Evolutionary conservation across 1,140 invertebrate species (phyloP), one percentile per base, ranked within the genome.

Genomic region (Lerema accius): DNA sequence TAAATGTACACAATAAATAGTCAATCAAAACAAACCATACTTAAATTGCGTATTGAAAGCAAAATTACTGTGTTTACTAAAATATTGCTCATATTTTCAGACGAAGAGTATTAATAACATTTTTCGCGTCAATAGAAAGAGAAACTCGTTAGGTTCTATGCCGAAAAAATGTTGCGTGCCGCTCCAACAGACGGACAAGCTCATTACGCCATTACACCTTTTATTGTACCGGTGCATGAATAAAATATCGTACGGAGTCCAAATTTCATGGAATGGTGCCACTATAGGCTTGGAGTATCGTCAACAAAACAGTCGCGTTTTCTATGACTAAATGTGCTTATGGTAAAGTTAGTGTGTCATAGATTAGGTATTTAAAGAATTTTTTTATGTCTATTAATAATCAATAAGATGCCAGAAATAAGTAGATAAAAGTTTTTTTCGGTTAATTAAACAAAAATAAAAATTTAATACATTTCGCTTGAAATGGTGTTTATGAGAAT

Each of bases 241-340:
- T 55, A 55, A 55, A 55, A 55, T 55, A 55, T 55, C 39, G 39
- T 55, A 26, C 51, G 23, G 6, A 42, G 51, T 26, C 42, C 51
- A 55, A 55, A 55, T 55, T 42, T 55, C 37, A 43, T 13, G 39
- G 51, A 42, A 43, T 43, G 17, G 51, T 43, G 39, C 3, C 51
- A 15, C 13, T 19, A 55, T 43, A 43, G 23, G 16, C 10, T 16
- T 19, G 0, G 11, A 19, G 39, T 43, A 55, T 9, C 3, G 51
- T 55, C 10, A 28, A 39, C 37, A 55, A 51, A 51, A 51, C 1
- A 19, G 32, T 28, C 10, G n/a, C n/a, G n/a, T n/a, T n/a, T n/a
- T n/a, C n/a, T n/a, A n/a, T n/a, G n/a, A n/a, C n/a, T n/a, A n/a
- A n/a, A n/a, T n/a, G n/a, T n/a, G n/a, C n/a, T n/a, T n/a, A n/a